Conservation (phyloP, 2,888 invertebrate species). For the Metopia argyrocephala region DNA sequence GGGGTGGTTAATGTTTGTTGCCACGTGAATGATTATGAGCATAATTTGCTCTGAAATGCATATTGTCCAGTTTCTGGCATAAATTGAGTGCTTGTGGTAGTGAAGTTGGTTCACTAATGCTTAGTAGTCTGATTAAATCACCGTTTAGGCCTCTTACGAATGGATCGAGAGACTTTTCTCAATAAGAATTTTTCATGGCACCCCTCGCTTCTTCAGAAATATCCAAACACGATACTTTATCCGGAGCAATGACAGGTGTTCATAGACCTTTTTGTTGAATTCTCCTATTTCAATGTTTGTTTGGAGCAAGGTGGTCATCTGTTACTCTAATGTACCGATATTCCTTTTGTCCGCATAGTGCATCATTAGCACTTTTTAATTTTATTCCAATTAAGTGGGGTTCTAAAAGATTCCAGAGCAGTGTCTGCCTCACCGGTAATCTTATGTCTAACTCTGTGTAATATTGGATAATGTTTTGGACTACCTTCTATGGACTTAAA, state of each 20-base stretch:
- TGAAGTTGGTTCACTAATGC: no score
- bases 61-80: no score
- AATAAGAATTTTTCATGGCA: no score
- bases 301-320: slow-evolving; percentile 10
- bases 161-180: slow-evolving; percentile 5
- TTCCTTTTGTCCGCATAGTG: slow-evolving; percentile 28
- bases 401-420: no score
- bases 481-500: no score
- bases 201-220: no score
- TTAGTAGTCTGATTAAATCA: not conserved
- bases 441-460: slow-evolving; percentile 21
- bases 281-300: not conserved
- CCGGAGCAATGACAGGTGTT: slow-evolving; percentile 7
- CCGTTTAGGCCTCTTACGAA: slow-evolving; percentile 12
- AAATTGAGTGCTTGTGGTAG: no score
- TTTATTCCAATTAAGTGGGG: no score
- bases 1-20: not conserved
- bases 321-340: slow-evolving; percentile 31
- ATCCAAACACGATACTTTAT: slow-evolving; percentile 19
- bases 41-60: no score
- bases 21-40: no score
- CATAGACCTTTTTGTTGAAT: slow-evolving; percentile 15
- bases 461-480: slow-evolving; percentile 24
- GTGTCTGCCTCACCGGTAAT: no score
- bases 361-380: slow-evolving; percentile 10